Conservation (phyloP, 2,797 vertebrate species). For the Schizopygopsis malacanthus region DNA sequence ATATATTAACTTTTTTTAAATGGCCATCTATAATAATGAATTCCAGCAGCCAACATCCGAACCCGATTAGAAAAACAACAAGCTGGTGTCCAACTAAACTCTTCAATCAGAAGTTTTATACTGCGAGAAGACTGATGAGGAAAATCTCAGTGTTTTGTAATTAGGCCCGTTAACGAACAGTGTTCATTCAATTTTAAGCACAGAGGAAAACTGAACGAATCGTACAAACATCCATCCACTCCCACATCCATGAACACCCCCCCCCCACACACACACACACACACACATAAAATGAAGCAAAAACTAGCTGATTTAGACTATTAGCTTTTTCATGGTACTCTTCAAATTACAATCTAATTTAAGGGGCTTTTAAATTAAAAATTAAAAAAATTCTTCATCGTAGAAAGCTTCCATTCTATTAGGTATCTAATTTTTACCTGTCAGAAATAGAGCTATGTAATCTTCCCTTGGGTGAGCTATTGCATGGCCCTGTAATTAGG, state of each 20-base stretch:
- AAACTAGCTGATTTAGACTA: slow-evolving; percentile 55
- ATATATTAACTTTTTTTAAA: no score
- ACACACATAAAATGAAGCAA: slow-evolving; percentile 13
- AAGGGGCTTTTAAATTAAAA: slow-evolving; percentile 73
- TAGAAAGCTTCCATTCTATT: slow-evolving; percentile 73
- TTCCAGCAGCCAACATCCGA: not conserved
- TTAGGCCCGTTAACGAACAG: slow-evolving; percentile 34
- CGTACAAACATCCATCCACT: slow-evolving; percentile 22
- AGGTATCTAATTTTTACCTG: slow-evolving; percentile 84
- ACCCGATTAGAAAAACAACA: not conserved
- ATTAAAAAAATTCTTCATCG: slow-evolving; percentile 61
- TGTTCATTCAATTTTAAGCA: slow-evolving; percentile 34
- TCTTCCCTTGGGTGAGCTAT: slow-evolving; percentile 72
- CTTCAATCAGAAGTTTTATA: slow-evolving; percentile 22
- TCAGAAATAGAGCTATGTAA: slow-evolving; percentile 75
- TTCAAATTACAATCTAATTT: slow-evolving; percentile 81
- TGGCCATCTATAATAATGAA: not conserved
- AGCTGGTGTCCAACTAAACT: no score
- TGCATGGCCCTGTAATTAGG: slow-evolving; percentile 75
- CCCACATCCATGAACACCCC: not conserved
- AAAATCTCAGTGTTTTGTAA: slow-evolving; percentile 33
- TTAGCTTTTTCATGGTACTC: slow-evolving; percentile 63
- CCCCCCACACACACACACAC: no score
- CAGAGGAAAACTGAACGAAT: slow-evolving; percentile 5
- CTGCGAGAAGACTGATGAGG: slow-evolving; percentile 3